Base-by-base conservation (phyloP, 2,888 invertebrate genomes). In the Netelia inedita region DNA sequence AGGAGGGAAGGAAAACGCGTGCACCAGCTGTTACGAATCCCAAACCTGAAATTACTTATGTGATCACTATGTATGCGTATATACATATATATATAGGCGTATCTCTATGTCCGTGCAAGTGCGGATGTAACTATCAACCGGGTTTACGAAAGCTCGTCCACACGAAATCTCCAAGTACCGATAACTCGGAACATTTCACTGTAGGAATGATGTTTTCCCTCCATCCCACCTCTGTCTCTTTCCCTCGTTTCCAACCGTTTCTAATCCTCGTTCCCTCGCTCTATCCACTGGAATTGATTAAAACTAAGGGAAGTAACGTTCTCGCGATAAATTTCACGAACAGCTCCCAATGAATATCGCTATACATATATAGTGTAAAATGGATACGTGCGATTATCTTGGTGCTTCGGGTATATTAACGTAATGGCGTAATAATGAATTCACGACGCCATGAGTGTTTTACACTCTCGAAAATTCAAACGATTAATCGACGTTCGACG, bases 11-110 rank as follows among this genome's bases (percentile, higher is more conserved):
- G 63, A 65, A 75, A 66, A 35, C 53, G 55, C 53, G 19, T 68
- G 76, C 79, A 66, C 55, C 79, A 79, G 55, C 35, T 79, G 65
- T 23, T 59, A 66, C 65, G 46, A 79, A 61, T 14, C 43, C 79
- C 23, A 65, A 11, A 57, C 57, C 66, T 73, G 66, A 66, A 79
- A 73, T 79, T 79, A 79, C 79, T 59, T 57, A 41, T 35, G n/a
- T 3, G 11, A n/a, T 69, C 16, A 21, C 14, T n/a, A 16, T 53
- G n/a, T 53, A 53, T 9, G 14, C n/a, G n/a, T 53, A 28, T 53
- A 53, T 53, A n/a, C n/a, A n/a, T n/a, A n/a, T n/a, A 11, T 53
- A 16, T 35, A 35, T 35, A 35, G 35, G 35, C 35, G 6, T 35
- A 35, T 35, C 35, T 35, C 35, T 35, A 1, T 8, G 35, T 35